Base-by-base conservation (phyloP, 2,888 invertebrate species). In the Chelonus formosanus region DNA sequence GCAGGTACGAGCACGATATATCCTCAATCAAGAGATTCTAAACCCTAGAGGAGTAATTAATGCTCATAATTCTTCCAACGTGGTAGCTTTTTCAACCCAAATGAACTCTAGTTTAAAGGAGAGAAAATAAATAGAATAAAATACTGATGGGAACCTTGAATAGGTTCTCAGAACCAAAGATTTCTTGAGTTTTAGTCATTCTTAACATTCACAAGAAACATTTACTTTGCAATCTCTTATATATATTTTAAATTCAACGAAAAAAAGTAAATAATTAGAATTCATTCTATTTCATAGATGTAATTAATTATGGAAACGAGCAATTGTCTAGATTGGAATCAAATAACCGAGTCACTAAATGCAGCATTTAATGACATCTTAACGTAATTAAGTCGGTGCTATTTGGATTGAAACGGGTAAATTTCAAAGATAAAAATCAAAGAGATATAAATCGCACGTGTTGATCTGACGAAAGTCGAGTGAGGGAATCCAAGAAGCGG, bases 401-500 rank as follows among this genome's bases (percentile, higher is more conserved):
- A 64, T 64, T 65, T 65, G 45, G 60, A 44, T 64, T 60, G 59
- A 43, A 55, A 44, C 54, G 40, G 31, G 53, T 63, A 48, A 45
- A 34, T 45, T 10, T 63, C 35, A 65, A 57, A 45, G 79, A 81
- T 80, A 78, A 68, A 67, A 72, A 81, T 81, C 80, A 71, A 50
- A 47, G 69, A 66, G 77, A 79, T 76, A 78, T 78, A 79, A 80
- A 80, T 80, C 78, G 74, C 71, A 65, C 70, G 73, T 75, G 76
- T 74, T 75, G 75, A 76, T 75, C 74, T 20, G 20, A 20, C 68
- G 73, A 76, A 75, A 73, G 70, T 57, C 71, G 65, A 71, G 71
- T 71, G 68, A 67, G 74, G 74, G 67, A 73, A 36, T 52, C 32
- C 55, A 59, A 52, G 57, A 63, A 58, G 50, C 40, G 47, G 62